phyloP scores from a whole-genome alignment of 2,797 vertebrate genomes.

The Carcharodon carcharias region DNA sequence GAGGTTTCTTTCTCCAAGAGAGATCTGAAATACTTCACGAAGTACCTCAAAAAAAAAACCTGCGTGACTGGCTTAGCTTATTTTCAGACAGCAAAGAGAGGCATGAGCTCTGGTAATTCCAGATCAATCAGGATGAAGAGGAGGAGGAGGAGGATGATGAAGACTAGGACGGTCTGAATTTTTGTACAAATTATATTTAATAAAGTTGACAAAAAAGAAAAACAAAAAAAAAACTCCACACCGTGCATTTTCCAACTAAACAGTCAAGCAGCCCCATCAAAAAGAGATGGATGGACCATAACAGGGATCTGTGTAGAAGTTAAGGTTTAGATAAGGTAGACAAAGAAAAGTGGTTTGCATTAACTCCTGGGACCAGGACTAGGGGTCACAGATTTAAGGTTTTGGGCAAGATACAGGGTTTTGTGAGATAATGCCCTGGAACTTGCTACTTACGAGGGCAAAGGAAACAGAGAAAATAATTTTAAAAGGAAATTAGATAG shows the following conservation, averaged over 20 bases:
- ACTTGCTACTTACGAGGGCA: too few relatives aligned
- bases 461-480: too few relatives aligned
- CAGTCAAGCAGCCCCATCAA: background rate
- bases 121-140: constrained; percentile 96
- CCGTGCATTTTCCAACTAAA: background rate
- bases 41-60: constrained; percentile 92
- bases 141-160: constrained; percentile 80
- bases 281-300: background rate
- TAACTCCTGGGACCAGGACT: background rate
- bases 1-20: constrained; percentile 97
- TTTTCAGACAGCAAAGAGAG: constrained; percentile 94
- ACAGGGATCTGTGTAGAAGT: background rate
- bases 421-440: too few relatives aligned
- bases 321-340: background rate
- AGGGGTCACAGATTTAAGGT: background rate
- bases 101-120: constrained; percentile 92
- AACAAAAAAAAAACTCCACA: background rate
- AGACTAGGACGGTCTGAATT: constrained; percentile 60
- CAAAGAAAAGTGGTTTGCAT: background rate
- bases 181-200: constrained; percentile 67
- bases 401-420: background rate
- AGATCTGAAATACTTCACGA: constrained; percentile 96
- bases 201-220: constrained; percentile 61
- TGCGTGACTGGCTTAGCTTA: constrained; percentile 85
- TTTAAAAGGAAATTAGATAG: too few relatives aligned